Evolutionary conservation across 64 coral and sea anemone species (phyloP).

Genomic region (Actinia tenebrosa): DNA sequence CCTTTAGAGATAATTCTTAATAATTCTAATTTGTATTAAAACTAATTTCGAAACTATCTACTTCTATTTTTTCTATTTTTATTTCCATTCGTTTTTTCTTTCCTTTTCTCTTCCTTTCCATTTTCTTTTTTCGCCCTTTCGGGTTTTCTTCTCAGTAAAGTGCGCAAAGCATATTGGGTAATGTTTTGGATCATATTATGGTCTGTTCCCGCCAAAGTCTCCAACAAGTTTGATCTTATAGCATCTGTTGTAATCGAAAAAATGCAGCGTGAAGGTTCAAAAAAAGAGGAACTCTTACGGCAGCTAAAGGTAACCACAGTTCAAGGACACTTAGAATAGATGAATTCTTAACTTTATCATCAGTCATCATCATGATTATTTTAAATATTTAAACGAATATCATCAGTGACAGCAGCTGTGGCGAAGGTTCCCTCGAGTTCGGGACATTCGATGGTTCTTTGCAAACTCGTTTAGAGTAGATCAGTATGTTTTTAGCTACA

Average conservation of each 20-base stretch:
- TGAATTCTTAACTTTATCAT: neutral
- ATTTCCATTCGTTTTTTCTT: neutral
- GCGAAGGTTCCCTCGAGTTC: neutral
- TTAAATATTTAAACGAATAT: neutral
- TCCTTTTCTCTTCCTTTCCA: neutral
- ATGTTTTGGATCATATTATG: constrained; percentile 45
- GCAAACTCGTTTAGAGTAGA: neutral
- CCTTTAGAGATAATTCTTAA: too few relatives aligned
- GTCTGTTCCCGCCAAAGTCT: constrained; percentile 78
- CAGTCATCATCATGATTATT: neutral
- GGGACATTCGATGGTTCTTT: neutral
- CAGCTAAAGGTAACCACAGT: constrained; percentile 57
- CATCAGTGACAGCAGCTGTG: neutral
- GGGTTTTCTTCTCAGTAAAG: neutral
- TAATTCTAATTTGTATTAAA: too few relatives aligned
- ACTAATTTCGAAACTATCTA: too few relatives aligned
- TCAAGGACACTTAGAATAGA: neutral
- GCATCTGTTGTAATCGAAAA: neutral
- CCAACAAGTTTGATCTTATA: constrained; percentile 33
- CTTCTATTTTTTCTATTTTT: too few relatives aligned
- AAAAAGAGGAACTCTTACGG: constrained; percentile 64
- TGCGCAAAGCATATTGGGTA: neutral
- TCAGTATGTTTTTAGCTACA: neutral
- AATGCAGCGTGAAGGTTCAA: constrained; percentile 40
- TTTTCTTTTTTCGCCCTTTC: neutral